These are phyloP conservation scores for Limonius californicus DNA, from an alignment of 1,140 invertebrate genomes.

Conservation along the genomic window DNA sequence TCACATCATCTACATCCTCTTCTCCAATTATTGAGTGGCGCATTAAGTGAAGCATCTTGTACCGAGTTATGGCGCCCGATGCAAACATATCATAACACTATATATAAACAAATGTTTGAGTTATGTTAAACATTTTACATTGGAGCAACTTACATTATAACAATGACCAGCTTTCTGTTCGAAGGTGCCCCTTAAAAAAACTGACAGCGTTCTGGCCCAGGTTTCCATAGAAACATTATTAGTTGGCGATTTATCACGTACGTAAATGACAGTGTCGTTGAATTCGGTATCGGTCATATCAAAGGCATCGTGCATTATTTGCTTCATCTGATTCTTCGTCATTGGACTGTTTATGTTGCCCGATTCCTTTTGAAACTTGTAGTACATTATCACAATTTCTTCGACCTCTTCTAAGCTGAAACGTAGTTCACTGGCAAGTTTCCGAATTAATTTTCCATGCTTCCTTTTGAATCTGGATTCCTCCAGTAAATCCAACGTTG, in stretches of 20 bases:
- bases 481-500: conserved; percentile 53
- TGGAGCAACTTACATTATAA: conserved; percentile 57
- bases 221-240: conserved; percentile 59
- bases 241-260: conserved; percentile 56
- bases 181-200: conserved; percentile 62
- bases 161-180: conserved; percentile 64
- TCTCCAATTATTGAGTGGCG: too few species aligned
- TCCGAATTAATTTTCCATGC: conserved; percentile 49
- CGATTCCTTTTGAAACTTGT: conserved; percentile 45
- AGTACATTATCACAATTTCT: conserved; percentile 46
- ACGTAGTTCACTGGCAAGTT: conserved; percentile 46
- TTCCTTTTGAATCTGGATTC: conserved; percentile 55
- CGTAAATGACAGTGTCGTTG: conserved; percentile 58
- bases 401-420: conserved; percentile 51
- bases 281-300: conserved; percentile 69
- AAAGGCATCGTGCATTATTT: conserved; percentile 66
- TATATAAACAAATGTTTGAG: too few species aligned
- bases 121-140: too few species aligned
- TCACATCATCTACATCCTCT: too few species aligned
- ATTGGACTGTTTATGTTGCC: conserved; percentile 46
- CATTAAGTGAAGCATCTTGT: too few species aligned
- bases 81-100: too few species aligned
- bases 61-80: too few species aligned
- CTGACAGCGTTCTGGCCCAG: conserved; percentile 63
- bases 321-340: conserved; percentile 57